phyloP scores from a whole-genome alignment of 2,888 invertebrate genomes.

The Apamea epomidion region DNA sequence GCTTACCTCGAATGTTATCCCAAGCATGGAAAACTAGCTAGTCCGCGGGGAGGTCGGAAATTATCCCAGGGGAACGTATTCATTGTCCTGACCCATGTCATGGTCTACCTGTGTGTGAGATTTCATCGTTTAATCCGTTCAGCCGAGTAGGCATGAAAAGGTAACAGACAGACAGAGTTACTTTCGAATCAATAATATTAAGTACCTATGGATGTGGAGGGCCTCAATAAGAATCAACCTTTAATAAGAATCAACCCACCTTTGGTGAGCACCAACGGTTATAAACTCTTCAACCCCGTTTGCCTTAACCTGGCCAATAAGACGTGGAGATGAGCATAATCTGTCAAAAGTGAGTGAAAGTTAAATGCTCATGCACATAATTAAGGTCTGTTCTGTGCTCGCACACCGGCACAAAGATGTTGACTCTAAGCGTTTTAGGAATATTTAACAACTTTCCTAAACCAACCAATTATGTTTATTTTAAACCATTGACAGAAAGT shows the following conservation, averaged over 20 bases:
- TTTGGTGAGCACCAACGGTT: not conserved
- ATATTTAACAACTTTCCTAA: constrained; percentile 49
- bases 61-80: not conserved
- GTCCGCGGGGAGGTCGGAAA: not conserved
- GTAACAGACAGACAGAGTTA: not conserved
- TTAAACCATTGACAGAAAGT: constrained; percentile 40
- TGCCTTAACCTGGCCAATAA: constrained; percentile 2
- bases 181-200: not conserved
- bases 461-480: constrained; percentile 39
- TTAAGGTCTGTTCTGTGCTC: constrained; percentile 48
- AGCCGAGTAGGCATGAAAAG: not conserved
- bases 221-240: not conserved
- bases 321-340: constrained; percentile 35
- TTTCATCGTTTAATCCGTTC: not conserved
- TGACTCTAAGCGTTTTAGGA: constrained; percentile 15
- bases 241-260: not conserved
- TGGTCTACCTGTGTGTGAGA: too few relatives aligned
- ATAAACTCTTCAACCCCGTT: not conserved
- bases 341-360: constrained; percentile 60
- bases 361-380: constrained; percentile 47
- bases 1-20: not conserved
- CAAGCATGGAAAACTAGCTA: not conserved
- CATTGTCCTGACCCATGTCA: not conserved
- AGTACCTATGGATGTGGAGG: not conserved
- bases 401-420: constrained; percentile 28